These are phyloP conservation scores for Pyrgus malvae DNA, from an alignment of 2,888 invertebrate species.

Conservation along the genomic window DNA sequence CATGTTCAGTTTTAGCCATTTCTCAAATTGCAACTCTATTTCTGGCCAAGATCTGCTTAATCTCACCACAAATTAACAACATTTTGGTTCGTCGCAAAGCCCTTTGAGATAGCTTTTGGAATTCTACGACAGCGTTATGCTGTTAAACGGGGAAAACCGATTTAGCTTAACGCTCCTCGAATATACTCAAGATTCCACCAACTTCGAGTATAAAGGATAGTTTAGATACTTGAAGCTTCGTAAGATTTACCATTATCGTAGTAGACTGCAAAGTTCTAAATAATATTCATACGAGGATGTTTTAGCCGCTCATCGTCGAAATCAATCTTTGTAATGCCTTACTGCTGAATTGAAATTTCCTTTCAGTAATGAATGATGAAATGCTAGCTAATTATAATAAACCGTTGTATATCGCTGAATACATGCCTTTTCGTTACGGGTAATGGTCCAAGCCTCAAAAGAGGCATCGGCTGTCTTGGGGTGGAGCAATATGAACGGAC, in stretches of 20 bases:
- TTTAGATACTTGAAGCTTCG: constrained; percentile 17
- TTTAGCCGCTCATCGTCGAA: no score
- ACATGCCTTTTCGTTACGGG: no score
- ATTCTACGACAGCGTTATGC: constrained; percentile 27
- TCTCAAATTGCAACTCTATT: constrained; percentile 3
- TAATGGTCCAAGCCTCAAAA: no score
- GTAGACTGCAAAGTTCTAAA: neutral
- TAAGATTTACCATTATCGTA: constrained; percentile 13
- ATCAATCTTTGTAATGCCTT: no score
- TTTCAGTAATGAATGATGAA: no score
- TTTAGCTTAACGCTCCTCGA: constrained; percentile 27
- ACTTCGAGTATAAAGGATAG: constrained; percentile 25
- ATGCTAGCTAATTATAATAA: no score
- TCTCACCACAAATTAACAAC: constrained; percentile 23
- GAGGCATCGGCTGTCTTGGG: no score
- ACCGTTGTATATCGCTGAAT: no score
- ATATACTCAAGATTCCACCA: constrained; percentile 24
- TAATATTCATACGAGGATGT: neutral
- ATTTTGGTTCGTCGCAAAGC: constrained; percentile 23
- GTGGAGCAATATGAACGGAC: no score
- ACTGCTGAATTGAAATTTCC: no score
- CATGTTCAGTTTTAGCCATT: neutral
- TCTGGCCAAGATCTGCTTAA: constrained; percentile 15
- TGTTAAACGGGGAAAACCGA: constrained; percentile 27
- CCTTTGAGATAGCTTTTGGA: constrained; percentile 25